Base-by-base conservation (phyloP, 1,140 invertebrate genomes). In the Megathymus violae region DNA sequence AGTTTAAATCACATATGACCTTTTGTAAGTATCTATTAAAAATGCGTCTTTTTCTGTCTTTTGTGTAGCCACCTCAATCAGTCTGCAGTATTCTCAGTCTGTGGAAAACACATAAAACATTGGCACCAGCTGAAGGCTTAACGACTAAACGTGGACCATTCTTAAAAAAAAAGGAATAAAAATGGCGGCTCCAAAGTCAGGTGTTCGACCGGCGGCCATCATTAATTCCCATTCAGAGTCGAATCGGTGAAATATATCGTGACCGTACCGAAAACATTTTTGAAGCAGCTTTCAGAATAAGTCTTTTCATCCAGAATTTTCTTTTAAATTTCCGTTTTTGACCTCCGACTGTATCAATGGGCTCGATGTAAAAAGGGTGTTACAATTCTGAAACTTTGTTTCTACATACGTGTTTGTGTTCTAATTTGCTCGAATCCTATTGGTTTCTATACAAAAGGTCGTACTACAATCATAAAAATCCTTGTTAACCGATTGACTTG, bases 161-260 rank as follows among this genome's bases (percentile, higher is more conserved):
- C 15, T 46, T 46, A 46, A 46, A 46, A 43, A 43, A 46, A 46
- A 43, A 46, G 43, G 22, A 40, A 52, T 36, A 52, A 52, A 52
- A 52, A 51, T 40, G 51, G 51, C 48, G 34, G 47, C 10, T 44
- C 11, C 40, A 25, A 71, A 78, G 77, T 78, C 79, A 80, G 79
- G 77, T 82, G 77, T 66, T 71, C 60, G 51, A 71, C 59, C 56
- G 62, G 71, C 70, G 61, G 67, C 77, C 65, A 73, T 78, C 79
- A 82, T 82, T 82, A 82, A 82, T 82, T 80, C 74, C 79, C 71
- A 80, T 82, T 80, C 71, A 80, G 66, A 63, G 71, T 64, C 67
- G 71, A 69, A 78, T 75, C 64, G 69, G 62, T 59, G 54, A 63
- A 64, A 79, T 81, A 81, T 50, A 67, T 67, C 52, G 60, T 61